Evolutionary conservation across 2,113 vertebrate species (phyloP).

Genomic region (Phyllostomus discolor): DNA sequence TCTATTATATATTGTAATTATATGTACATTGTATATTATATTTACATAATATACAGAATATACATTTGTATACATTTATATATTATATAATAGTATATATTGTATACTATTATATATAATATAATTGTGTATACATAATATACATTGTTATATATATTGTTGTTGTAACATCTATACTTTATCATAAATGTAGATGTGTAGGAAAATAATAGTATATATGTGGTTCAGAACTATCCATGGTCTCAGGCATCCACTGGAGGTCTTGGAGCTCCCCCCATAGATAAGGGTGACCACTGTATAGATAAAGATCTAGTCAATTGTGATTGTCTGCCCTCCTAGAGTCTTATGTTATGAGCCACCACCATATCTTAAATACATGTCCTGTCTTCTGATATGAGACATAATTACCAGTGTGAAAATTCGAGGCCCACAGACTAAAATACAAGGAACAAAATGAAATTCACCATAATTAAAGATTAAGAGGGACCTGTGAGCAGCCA

Average conservation of each 20-base stretch:
- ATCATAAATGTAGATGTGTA: background rate
- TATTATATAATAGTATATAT: too few species aligned
- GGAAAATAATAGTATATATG: background rate
- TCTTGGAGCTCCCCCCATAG: background rate
- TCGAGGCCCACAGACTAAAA: background rate
- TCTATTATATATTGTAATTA: background rate
- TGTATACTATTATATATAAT: too few species aligned
- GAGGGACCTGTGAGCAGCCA: constrained; percentile 46
- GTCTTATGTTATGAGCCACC: background rate
- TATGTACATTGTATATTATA: too few species aligned
- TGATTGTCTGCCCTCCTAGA: background rate
- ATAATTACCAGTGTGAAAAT: background rate
- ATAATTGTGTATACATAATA: too few species aligned
- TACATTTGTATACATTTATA: too few species aligned
- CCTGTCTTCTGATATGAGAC: background rate
- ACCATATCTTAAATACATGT: background rate
- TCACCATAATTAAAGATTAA: background rate
- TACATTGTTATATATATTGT: background rate
- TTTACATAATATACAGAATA: too few species aligned
- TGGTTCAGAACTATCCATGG: background rate
- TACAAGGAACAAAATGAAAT: background rate
- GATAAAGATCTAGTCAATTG: background rate
- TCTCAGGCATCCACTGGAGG: background rate
- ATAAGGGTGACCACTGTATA: background rate
- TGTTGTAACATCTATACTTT: background rate